A percentile compares a stretch with the other conserved stretches of the same genome.
Conservation (phyloP, 2,888 invertebrate species). For the Coelopa pilipes region DNA sequence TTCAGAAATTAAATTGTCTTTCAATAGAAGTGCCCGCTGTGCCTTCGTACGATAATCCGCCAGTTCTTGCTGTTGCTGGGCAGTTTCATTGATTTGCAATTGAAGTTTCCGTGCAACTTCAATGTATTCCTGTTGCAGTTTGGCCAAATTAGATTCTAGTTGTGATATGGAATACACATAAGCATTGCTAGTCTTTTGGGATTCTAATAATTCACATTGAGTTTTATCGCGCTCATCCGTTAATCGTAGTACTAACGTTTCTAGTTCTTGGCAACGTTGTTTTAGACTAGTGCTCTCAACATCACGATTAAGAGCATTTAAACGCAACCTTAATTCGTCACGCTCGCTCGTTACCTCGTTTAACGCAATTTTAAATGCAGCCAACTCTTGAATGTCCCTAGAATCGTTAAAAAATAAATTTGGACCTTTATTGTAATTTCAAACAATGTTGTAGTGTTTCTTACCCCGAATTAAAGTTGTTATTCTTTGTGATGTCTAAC, state of each 20-base stretch:
- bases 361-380: constrained; percentile 60
- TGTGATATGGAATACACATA: constrained; percentile 63
- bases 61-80: constrained; percentile 70
- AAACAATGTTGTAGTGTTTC: no score
- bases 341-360: constrained; percentile 58
- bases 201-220: constrained; percentile 50
- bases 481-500: no score
- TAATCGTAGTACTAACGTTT: constrained; percentile 49
- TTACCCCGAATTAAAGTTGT: no score
- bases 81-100: constrained; percentile 67
- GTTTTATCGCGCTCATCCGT: constrained; percentile 56
- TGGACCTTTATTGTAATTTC: no score
- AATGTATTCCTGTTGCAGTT: constrained; percentile 67
- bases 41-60: constrained; percentile 84
- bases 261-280: constrained; percentile 53
- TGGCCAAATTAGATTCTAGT: constrained; percentile 63
- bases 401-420: no score
- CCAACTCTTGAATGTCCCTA: constrained; percentile 49
- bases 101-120: constrained; percentile 68
- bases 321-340: constrained; percentile 56
- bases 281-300: constrained; percentile 53
- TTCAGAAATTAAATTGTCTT: constrained; percentile 78
- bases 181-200: constrained; percentile 50
- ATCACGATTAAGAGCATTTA: constrained; percentile 53
- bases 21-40: constrained; percentile 79